Evolutionary conservation across 2,113 vertebrate species (phyloP).

Genomic region (Pseudorasbora parva): DNA sequence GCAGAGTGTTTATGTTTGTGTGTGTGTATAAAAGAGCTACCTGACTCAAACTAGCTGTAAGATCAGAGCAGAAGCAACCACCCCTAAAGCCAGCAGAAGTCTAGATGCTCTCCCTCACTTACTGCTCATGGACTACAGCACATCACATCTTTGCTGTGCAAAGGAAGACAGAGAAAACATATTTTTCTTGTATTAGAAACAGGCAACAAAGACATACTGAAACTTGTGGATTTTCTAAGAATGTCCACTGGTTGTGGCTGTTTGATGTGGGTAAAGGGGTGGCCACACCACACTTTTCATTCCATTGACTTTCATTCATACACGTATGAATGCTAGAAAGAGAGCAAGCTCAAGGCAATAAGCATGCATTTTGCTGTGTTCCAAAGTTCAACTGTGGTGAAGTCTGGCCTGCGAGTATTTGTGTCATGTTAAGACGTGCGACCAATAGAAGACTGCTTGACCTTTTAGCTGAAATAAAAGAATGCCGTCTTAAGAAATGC

Average conservation of each 20-base stretch:
- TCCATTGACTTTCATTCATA: too few species aligned
- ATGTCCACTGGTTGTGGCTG: not conserved
- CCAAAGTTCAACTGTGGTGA: too few species aligned
- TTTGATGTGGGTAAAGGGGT: not conserved
- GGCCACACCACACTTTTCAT: too few species aligned
- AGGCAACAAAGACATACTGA: not conserved
- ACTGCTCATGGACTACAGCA: not conserved
- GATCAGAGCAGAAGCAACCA: not conserved
- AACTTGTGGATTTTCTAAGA: not conserved
- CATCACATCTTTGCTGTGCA: conserved; percentile 18
- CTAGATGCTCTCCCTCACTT: not conserved
- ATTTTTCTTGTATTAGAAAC: not conserved
- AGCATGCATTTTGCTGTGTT: too few species aligned
- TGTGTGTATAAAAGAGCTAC: conserved; percentile 9
- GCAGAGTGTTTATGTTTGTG: conserved; percentile 12
- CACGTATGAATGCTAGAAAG: too few species aligned
- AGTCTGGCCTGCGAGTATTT: too few species aligned
- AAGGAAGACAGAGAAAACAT: not conserved
- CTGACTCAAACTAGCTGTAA: conserved; percentile 10
- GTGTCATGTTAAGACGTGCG: too few species aligned
- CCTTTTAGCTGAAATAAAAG: too few species aligned
- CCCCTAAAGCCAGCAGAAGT: not conserved
- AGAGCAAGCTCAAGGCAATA: too few species aligned
- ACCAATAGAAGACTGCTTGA: too few species aligned
- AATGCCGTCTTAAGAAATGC: too few species aligned